These are phyloP conservation scores for Adelognathus sp. DNA, from an alignment of 2,888 invertebrate genomes.

Conservation along the genomic window DNA sequence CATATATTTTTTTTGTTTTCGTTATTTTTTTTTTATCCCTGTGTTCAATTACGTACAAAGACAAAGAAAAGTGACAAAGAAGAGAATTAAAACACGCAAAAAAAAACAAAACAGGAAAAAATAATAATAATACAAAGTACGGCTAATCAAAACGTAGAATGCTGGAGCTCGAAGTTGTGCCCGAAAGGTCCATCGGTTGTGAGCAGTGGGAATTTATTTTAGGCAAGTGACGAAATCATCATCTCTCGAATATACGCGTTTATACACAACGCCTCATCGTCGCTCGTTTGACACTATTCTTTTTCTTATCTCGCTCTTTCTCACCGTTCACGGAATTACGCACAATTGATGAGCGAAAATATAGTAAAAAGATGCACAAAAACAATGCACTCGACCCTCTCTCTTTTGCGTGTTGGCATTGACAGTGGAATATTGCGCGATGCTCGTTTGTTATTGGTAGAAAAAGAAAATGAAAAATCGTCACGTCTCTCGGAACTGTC, in stretches of 20 bases:
- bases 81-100: neutral
- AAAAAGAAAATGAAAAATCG: too few species aligned
- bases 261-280: slow-evolving; percentile 9
- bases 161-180: slow-evolving; percentile 98
- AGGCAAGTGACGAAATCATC: slow-evolving; percentile 85
- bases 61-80: neutral
- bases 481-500: slow-evolving; percentile 9
- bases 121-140: slow-evolving; percentile 47
- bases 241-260: too few species aligned
- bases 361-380: too few species aligned
- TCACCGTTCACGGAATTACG: too few species aligned
- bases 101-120: too few species aligned
- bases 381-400: too few species aligned
- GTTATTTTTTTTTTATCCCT: too few species aligned
- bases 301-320: slow-evolving; percentile 36
- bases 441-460: neutral
- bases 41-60: too few species aligned
- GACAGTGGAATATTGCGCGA: neutral
- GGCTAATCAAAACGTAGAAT: slow-evolving; percentile 82
- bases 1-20: neutral
- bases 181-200: slow-evolving; percentile 96
- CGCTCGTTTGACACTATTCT: too few species aligned
- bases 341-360: slow-evolving; percentile 41
- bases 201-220: slow-evolving; percentile 99
- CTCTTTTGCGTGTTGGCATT: too few species aligned